Evolutionary conservation across 2,113 vertebrate genomes (phyloP).

Genomic region (Rhagologus leucostigma): DNA sequence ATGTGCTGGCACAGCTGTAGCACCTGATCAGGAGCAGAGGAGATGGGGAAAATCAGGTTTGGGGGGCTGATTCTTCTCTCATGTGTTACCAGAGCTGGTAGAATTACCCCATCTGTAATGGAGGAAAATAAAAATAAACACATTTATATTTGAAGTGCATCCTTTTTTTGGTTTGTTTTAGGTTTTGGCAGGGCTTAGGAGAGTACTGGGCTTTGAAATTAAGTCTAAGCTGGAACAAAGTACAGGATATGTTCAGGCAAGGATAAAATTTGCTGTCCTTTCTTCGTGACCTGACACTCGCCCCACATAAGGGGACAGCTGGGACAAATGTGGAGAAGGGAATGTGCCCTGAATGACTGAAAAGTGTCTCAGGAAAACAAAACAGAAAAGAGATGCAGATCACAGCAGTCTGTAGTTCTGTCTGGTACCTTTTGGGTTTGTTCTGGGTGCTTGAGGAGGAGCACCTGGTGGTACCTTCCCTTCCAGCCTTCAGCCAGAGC

Average conservation of each 20-base stretch:
- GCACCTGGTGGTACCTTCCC: not conserved
- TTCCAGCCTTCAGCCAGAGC: not conserved
- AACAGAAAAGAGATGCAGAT: not conserved
- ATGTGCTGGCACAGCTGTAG: not conserved
- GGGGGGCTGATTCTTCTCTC: not conserved
- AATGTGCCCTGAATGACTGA: not conserved
- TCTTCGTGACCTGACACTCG: fast-evolving
- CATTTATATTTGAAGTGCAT: not conserved
- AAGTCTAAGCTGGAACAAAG: not conserved
- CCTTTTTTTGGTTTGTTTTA: fast-evolving
- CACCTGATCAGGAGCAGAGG: not conserved
- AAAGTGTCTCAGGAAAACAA: not conserved
- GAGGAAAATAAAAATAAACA: not conserved
- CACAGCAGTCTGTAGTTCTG: not conserved
- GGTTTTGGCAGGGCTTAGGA: not conserved
- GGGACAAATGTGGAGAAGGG: not conserved
- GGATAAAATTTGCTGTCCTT: not conserved
- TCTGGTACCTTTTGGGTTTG: not conserved
- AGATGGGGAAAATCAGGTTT: not conserved
- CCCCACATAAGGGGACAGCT: not conserved
- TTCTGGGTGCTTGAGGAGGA: not conserved
- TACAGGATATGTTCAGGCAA: not conserved
- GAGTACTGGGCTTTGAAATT: not conserved
- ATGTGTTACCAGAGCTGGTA: not conserved
- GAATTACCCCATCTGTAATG: not conserved